Base-by-base conservation (phyloP, 2,113 vertebrate genomes). In the Phodopus roborovskii region DNA sequence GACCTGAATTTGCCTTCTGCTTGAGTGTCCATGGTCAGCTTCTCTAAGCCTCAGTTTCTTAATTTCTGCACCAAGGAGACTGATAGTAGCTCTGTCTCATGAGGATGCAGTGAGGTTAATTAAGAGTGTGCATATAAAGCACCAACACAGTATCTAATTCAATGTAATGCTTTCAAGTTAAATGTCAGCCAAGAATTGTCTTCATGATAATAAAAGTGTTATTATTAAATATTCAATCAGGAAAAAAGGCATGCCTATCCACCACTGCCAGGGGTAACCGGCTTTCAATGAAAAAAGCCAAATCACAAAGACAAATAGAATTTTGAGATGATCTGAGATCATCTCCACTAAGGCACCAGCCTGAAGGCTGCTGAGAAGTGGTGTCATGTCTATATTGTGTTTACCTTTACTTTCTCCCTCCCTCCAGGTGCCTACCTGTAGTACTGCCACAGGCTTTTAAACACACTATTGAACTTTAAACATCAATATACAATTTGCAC, bases 301-400 rank as follows among this genome's bases (percentile, higher is more conserved):
- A 95, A 97, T 97, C 93, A 95, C 94, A 94, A 94, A 88, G 64
- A 96, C 89, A 97, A 97, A 96, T 85, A 97, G 26, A 88, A 93
- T 74, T 94, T 83, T 74, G 74, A 84, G 95, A 92, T 92, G 75
- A 96, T 92, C 75, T 94, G 56, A 92, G 75, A 88, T 90, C 36
- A 88, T 92, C 79, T 92, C n/a, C 66, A 58, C 16, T 19, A 58
- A 68, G 39, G 68, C 88, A 48, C 8, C 62, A 75, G 91, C 11
- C 26, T 33, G 22, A 68, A 64, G 82, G 73, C 45, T 53, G 78
- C 64, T 64, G 62, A 73, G 45, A 66, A n/a, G 60, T 68, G 3
- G 4, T 39, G 39, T 42, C 56, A 45, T 53, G 45, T 45, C 48
- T 20, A 12, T 15, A 22, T 19, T 53, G 13, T 62, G 64, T 45